A percentile compares a stretch with the other conserved stretches of the same genome.
These are phyloP conservation scores for Aurelia aurita DNA, from an alignment of 30 jellyfish, hydroid and myxozoan genomes.

Conservation along the genomic window DNA sequence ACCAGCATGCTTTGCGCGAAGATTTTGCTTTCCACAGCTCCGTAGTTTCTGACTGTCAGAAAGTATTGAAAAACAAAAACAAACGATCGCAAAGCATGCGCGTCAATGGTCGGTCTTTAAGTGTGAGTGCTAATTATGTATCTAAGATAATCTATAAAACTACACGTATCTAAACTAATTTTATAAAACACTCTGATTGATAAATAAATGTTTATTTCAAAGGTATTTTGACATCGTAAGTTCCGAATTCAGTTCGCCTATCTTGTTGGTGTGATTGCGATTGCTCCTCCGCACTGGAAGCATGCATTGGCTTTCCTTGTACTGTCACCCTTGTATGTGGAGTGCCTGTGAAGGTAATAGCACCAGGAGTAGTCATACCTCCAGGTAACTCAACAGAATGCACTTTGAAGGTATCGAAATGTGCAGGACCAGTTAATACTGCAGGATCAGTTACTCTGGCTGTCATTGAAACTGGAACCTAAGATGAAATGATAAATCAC, in stretches of 20 bases:
- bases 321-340: conserved; percentile 55
- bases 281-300: not conserved
- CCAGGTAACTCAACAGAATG: conserved; percentile 56
- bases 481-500: not conserved
- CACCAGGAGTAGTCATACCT: conserved; percentile 12
- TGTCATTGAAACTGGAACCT: conserved; percentile 74
- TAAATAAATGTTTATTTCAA: not conserved
- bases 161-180: no score
- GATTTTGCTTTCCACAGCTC: no score
- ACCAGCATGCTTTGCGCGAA: no score
- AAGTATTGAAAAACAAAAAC: no score
- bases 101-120: no score
- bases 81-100: no score
- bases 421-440: conserved; percentile 71
- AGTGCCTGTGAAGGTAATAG: conserved; percentile 46
- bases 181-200: no score
- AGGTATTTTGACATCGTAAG: conserved; percentile 55
- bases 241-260: conserved; percentile 15
- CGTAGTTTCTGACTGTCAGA: no score
- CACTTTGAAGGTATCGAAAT: conserved; percentile 48
- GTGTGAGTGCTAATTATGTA: no score
- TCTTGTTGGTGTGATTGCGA: not conserved
- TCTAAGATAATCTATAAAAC: no score
- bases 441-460: conserved; percentile 75
- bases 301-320: not conserved